Percentiles rank a stretch among this genome's conserved stretches.
phyloP scores from a whole-genome alignment of 2,113 vertebrate genomes.

The Cinclus mexicanus region DNA sequence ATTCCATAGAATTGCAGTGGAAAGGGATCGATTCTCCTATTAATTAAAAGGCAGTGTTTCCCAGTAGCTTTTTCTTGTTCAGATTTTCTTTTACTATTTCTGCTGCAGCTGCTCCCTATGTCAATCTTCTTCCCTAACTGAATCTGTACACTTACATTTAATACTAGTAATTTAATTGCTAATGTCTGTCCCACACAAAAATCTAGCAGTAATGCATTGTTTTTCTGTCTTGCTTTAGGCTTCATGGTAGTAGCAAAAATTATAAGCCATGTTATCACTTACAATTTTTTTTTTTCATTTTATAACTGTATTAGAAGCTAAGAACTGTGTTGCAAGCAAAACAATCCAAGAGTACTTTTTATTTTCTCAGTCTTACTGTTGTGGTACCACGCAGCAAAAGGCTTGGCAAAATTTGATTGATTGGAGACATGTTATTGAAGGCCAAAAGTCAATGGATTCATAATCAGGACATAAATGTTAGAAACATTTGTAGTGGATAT shows the following conservation, averaged over 20 bases:
- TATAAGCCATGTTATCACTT: not conserved
- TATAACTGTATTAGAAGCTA: not conserved
- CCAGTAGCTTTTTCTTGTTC: not conserved
- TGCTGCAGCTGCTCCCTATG: not conserved
- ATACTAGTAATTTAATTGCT: not conserved
- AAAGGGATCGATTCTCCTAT: not conserved
- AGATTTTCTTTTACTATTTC: not conserved
- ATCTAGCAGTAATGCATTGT: not conserved
- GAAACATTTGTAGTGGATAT: not conserved
- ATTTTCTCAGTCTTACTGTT: not conserved
- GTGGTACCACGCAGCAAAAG: not conserved
- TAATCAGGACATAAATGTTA: not conserved
- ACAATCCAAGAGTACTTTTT: not conserved
- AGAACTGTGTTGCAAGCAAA: not conserved
- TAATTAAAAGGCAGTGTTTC: constrained; percentile 2
- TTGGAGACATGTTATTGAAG: not conserved
- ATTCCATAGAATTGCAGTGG: not conserved
- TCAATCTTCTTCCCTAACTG: not conserved
- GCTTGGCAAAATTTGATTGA: not conserved
- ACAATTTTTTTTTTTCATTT: not conserved
- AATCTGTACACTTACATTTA: not conserved
- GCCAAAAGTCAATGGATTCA: not conserved
- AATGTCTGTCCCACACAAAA: not conserved
- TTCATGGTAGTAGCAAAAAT: not conserved
- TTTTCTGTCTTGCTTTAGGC: not conserved